Evolutionary conservation across 2,113 vertebrate genomes (phyloP), one percentile per base, ranked within the genome.

Genomic region (Capra hircus): DNA sequence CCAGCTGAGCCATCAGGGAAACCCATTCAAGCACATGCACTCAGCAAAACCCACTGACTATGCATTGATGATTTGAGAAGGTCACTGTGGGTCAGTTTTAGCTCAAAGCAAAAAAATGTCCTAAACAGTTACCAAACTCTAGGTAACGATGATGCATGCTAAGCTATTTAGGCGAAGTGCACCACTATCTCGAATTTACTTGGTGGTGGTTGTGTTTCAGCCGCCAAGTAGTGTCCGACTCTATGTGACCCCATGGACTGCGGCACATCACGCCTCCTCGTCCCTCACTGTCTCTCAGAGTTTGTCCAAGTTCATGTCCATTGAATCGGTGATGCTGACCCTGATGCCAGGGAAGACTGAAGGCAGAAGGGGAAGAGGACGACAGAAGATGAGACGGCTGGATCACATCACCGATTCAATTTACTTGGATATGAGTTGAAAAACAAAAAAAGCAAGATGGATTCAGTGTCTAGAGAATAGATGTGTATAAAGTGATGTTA

Each of bases 161-260:
- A 28, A 92, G 80, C 25, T 81, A 86, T 21, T 53, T 55, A 85
- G 67, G 25, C 0, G 8, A 6, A 62, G 30, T 28, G 3, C 30
- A 83, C 28, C 9, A 8, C 45, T 52, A 3, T 30, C 14, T 81
- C 67, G 19, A 23, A 10, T 1, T 36, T 36, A 36, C 17, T 71
- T 9, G 17, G n/a, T 21, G n/a, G 17, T 2, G 2, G 17, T 36
- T 36, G 64, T 21, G 1, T 67, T 36, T 71, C n/a, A 21, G 17
- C 64, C 1, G 0, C 60, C 64, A 36, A 71, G 64, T 19, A 4
- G 0, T 71, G n/a, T 36, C n/a, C 0, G 8, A 36, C 17, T 21
- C 64, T 71, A 11, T 71, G 64, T 4, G 9, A 71, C 64, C 64
- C 17, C n/a, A 3, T 11, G 64, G 64, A 21, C 64, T 21, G n/a